phyloP scores from a whole-genome alignment of 2,797 vertebrate genomes.

The Sebastes nivosus region DNA sequence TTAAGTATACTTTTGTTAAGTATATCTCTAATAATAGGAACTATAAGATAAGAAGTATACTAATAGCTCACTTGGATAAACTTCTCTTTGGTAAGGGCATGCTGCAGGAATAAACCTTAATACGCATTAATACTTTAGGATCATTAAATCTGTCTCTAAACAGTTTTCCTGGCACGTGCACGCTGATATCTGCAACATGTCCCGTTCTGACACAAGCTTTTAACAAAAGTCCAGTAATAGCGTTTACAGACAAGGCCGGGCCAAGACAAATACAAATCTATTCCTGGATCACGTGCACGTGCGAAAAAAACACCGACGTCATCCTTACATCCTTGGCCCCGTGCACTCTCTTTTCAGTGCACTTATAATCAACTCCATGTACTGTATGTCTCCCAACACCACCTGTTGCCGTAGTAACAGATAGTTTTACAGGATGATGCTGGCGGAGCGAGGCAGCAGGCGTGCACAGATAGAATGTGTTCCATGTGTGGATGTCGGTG shows the following conservation, averaged over 20 bases:
- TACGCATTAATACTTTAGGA: slow-evolving; percentile 27
- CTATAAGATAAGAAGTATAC: too few species aligned
- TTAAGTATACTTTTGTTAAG: too few species aligned
- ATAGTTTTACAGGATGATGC: slow-evolving; percentile 57
- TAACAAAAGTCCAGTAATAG: slow-evolving; percentile 33
- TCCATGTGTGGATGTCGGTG: slow-evolving; percentile 62
- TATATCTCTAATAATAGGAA: too few species aligned
- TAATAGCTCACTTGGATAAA: too few species aligned
- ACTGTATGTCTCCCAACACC: slow-evolving; percentile 20
- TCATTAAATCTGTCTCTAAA: slow-evolving; percentile 45
- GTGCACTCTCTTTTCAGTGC: background rate
- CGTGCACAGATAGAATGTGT: slow-evolving; percentile 39
- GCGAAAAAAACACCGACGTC: slow-evolving; percentile 51
- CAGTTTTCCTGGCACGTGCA: slow-evolving; percentile 34
- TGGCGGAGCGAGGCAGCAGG: slow-evolving; percentile 1
- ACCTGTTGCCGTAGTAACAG: slow-evolving; percentile 56
- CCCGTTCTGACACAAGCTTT: slow-evolving; percentile 42
- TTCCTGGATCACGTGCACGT: slow-evolving; percentile 48
- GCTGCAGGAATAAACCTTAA: background rate
- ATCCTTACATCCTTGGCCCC: slow-evolving; percentile 15
- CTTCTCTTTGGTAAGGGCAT: too few species aligned
- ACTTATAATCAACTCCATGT: slow-evolving; percentile 32
- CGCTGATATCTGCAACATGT: slow-evolving; percentile 50
- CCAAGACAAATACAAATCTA: slow-evolving; percentile 52
- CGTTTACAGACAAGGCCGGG: background rate